phyloP scores from a whole-genome alignment of 2,113 vertebrate species.

The zebrafish (Danio rerio) region DNA sequence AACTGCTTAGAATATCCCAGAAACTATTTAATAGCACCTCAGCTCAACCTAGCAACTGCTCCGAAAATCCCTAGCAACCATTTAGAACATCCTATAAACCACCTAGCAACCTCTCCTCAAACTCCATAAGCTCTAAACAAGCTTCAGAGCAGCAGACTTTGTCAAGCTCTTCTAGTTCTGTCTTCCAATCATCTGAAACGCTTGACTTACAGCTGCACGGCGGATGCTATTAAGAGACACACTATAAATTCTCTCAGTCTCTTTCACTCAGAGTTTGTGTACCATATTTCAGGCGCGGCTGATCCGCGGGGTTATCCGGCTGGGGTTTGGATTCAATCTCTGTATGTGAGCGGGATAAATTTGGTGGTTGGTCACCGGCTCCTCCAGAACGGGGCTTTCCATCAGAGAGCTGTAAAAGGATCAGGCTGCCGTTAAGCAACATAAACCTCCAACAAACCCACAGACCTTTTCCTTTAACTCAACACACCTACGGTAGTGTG shows the following conservation, averaged over 20 bases:
- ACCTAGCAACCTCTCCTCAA: neutral
- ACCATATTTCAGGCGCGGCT: constrained; percentile 58
- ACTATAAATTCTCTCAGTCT: constrained; percentile 17
- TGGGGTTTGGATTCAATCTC: constrained; percentile 33
- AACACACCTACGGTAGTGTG: no score
- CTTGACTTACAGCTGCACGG: constrained; percentile 15
- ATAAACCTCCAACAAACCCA: constrained; percentile 30
- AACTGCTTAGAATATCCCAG: no score
- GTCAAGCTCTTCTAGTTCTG: constrained; percentile 19
- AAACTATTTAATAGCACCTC: neutral
- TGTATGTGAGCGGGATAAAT: constrained; percentile 32
- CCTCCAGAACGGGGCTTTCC: constrained; percentile 34
- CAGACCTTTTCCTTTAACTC: neutral
- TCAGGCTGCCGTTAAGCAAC: constrained; percentile 18
- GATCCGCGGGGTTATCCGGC: constrained; percentile 61
- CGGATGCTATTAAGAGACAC: constrained; percentile 53
- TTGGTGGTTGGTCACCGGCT: constrained; percentile 13
- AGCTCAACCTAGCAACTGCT: neutral
- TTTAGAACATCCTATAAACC: neutral
- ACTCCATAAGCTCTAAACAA: neutral
- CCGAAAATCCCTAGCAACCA: neutral
- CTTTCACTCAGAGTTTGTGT: constrained; percentile 52
- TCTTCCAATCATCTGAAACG: constrained; percentile 27
- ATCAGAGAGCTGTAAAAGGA: constrained; percentile 42
- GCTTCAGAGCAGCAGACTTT: neutral